These are phyloP conservation scores for Parapristionchus giblindavisi DNA, from an alignment of 2,888 invertebrate species.

Conservation along the genomic window DNA sequence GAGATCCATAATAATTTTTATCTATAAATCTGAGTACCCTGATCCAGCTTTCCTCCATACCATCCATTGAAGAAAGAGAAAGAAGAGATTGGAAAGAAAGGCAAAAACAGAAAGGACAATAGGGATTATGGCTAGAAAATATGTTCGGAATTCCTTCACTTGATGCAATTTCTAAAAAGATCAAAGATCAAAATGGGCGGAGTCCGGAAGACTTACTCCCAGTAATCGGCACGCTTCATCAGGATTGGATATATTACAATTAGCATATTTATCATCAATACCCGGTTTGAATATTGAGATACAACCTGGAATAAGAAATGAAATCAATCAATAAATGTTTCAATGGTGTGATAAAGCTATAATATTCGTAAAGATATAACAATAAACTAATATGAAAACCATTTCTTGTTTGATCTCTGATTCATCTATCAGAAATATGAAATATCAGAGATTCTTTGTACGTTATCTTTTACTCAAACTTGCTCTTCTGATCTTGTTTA, in stretches of 20 bases:
- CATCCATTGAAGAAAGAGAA: slow-evolving; percentile 50
- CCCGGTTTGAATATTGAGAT: slow-evolving; percentile 15
- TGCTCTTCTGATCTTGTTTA: too few relatives aligned
- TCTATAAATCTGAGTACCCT: slow-evolving; percentile 4
- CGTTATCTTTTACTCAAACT: too few relatives aligned
- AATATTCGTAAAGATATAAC: too few relatives aligned
- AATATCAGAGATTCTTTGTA: too few relatives aligned
- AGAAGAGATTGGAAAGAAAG: slow-evolving; percentile 55
- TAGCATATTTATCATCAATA: slow-evolving; percentile 22
- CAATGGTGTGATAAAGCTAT: too few relatives aligned
- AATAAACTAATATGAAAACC: too few relatives aligned
- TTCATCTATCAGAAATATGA: too few relatives aligned
- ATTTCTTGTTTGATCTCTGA: too few relatives aligned
- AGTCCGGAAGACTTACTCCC: slow-evolving; percentile 7
- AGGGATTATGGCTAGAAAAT: slow-evolving; percentile 64
- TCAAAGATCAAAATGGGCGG: background rate
- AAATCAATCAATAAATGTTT: too few relatives aligned
- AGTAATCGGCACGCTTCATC: slow-evolving; percentile 21
- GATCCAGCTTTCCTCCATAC: slow-evolving; percentile 39
- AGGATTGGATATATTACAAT: slow-evolving; percentile 4
- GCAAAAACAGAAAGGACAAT: slow-evolving; percentile 61
- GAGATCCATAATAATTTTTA: background rate
- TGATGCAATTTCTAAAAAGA: slow-evolving; percentile 55
- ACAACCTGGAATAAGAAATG: slow-evolving; percentile 19
- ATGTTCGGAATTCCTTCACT: slow-evolving; percentile 66